These are phyloP conservation scores for Hipparchia sbordonii DNA, from an alignment of 2,888 invertebrate species.

Conservation along the genomic window DNA sequence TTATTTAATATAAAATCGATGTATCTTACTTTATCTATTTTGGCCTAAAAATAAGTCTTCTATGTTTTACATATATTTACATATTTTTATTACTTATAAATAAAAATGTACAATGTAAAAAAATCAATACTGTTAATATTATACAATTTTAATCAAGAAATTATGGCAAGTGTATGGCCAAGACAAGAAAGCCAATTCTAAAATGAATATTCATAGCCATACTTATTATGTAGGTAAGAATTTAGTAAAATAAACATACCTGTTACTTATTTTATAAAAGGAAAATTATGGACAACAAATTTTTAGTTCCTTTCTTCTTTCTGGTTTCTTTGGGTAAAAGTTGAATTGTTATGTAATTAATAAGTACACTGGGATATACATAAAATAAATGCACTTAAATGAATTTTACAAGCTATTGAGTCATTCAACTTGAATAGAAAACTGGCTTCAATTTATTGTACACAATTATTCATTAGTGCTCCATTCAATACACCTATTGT, in stretches of 20 bases:
- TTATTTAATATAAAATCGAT: not conserved
- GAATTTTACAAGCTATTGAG: no score
- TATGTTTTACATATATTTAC: constrained; percentile 16
- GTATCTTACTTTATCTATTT: constrained; percentile 7
- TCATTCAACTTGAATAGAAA: no score
- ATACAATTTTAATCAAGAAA: constrained; percentile 14
- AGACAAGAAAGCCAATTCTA: constrained; percentile 15
- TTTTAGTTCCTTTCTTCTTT: not conserved
- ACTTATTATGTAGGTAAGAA: not conserved
- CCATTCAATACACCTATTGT: no score
- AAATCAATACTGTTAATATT: constrained; percentile 10
- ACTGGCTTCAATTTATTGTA: no score
- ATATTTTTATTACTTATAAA: constrained; percentile 7
- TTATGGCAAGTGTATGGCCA: constrained; percentile 47
- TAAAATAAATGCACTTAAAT: not conserved
- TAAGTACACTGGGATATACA: not conserved
- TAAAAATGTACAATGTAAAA: constrained; percentile 7
- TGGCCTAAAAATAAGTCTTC: constrained; percentile 18
- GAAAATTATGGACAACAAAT: constrained; percentile 16
- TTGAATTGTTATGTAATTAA: not conserved
- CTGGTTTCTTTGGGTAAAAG: constrained; percentile 41
- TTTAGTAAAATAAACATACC: constrained; percentile 2
- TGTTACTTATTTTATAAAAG: not conserved
- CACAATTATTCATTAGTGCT: no score
- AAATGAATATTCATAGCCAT: constrained; percentile 32